Percentiles rank a stretch among this genome's conserved stretches.
phyloP scores from a whole-genome alignment of 2,888 invertebrate genomes.

The Philaethria dido region DNA sequence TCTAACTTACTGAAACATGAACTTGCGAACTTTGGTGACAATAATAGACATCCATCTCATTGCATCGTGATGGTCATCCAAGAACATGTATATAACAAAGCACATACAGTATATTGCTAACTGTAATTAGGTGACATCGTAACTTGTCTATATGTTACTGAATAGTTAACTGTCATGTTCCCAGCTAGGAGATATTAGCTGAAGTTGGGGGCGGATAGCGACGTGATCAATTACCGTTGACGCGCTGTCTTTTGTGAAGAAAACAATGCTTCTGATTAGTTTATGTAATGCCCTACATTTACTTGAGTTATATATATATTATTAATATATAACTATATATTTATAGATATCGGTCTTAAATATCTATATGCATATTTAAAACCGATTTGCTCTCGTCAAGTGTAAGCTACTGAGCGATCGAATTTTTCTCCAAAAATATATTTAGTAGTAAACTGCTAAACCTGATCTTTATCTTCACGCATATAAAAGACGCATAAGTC shows the following conservation, averaged over 20 bases:
- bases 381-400: no score
- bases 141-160: slow-evolving; percentile 5
- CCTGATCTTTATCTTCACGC: no score
- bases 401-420: no score
- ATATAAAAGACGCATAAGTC: no score
- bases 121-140: slow-evolving; percentile 11
- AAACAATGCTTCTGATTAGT: slow-evolving; percentile 10
- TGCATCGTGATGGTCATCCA: no score
- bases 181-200: slow-evolving; percentile 11
- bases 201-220: slow-evolving; percentile 25
- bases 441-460: no score
- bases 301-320: not conserved
- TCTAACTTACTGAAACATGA: not conserved
- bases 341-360: not conserved
- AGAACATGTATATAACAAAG: not conserved
- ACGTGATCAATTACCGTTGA: slow-evolving; percentile 33
- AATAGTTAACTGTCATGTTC: slow-evolving; percentile 19
- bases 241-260: slow-evolving; percentile 20
- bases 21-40: not conserved
- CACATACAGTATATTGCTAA: not conserved
- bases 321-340: not conserved
- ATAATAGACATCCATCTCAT: not conserved
- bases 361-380: no score
- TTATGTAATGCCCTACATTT: slow-evolving; percentile 3
- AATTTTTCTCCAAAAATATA: no score